Percentiles rank a stretch among this genome's conserved stretches.
Conservation (phyloP, 2,888 invertebrate genomes). For the Nebria brevicollis region DNA sequence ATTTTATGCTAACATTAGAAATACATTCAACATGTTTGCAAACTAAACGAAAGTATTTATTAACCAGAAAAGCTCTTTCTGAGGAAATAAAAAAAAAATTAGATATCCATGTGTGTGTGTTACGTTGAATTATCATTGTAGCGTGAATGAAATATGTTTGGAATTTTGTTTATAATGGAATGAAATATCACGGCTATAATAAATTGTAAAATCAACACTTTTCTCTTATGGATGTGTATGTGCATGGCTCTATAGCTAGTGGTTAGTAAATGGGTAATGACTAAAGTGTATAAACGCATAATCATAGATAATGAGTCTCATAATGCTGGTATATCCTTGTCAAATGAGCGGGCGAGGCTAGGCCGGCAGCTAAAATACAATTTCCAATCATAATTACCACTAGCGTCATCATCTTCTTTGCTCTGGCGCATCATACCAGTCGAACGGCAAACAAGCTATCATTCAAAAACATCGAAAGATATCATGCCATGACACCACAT, state of each 20-base stretch:
- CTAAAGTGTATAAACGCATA: conserved; percentile 49
- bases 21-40: too few species aligned
- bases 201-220: conserved; percentile 43
- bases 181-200: conserved; percentile 32
- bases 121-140: background rate
- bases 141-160: background rate
- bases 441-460: conserved; percentile 27
- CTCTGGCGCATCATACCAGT: conserved; percentile 7
- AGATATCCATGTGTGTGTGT: conserved; percentile 9
- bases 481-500: background rate
- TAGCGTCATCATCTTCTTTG: background rate
- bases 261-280: conserved; percentile 46
- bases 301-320: conserved; percentile 54
- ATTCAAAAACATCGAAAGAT: background rate
- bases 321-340: conserved; percentile 55
- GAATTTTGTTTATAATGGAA: conserved; percentile 6
- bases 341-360: conserved; percentile 49
- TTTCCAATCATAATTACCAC: conserved; percentile 56
- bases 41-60: too few species aligned
- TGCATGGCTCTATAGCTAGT: conserved; percentile 10
- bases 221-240: conserved; percentile 15
- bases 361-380: conserved; percentile 56
- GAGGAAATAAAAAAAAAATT: background rate
- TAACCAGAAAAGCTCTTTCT: background rate
- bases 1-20: background rate